These are phyloP conservation scores for Cepaea hortensis DNA, from an alignment of 2,888 invertebrate genomes.

Conservation along the genomic window DNA sequence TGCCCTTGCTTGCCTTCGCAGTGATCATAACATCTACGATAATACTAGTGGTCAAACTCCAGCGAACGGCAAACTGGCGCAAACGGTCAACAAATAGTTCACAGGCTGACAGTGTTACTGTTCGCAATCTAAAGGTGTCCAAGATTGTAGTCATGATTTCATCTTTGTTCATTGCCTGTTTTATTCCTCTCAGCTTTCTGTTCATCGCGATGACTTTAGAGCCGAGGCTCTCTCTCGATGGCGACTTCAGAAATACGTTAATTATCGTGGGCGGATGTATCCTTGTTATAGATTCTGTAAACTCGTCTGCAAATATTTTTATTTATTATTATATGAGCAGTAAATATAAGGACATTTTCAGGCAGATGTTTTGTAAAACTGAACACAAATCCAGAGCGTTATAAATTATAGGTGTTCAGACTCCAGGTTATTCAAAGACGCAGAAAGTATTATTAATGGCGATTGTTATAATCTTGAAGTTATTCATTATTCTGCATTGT, in stretches of 20 bases:
- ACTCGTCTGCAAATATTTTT: not conserved
- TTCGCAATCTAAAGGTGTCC: not conserved
- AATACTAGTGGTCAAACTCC: not conserved
- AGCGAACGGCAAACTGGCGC: not conserved
- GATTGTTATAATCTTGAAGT: no score
- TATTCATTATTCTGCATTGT: no score
- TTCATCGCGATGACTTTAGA: not conserved
- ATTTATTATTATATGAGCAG: conserved; percentile 17
- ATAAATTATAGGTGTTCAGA: no score
- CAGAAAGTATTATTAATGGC: no score
- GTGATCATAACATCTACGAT: not conserved
- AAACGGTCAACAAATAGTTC: not conserved
- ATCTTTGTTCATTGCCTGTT: not conserved
- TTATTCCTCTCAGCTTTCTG: not conserved
- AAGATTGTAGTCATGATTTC: conserved; percentile 10
- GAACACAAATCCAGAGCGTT: no score
- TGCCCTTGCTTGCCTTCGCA: not conserved
- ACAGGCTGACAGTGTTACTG: not conserved
- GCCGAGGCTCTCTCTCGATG: not conserved
- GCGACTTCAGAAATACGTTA: not conserved
- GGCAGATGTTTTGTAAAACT: not conserved
- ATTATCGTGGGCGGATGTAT: not conserved
- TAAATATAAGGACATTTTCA: not conserved
- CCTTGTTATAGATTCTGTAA: not conserved
- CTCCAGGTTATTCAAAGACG: no score